Conservation (phyloP, 1,140 invertebrate genomes). For the Caenorhabditis remanei region DNA sequence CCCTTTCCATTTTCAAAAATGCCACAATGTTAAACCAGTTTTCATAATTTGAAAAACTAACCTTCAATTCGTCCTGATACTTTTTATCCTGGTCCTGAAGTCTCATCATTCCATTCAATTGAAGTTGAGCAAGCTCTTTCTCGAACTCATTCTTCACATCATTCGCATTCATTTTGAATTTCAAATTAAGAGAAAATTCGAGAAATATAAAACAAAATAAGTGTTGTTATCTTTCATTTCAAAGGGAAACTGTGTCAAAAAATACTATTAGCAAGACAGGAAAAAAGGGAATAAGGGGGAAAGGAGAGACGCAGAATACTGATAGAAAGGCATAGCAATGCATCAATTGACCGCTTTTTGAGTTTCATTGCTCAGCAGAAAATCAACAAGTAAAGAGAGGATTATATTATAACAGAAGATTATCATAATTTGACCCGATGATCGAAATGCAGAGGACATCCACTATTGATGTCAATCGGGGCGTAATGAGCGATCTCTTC, state of each 20-base stretch:
- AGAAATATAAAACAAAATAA: too few relatives aligned
- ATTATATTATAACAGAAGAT: too few relatives aligned
- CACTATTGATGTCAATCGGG: too few relatives aligned
- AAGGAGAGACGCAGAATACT: not conserved
- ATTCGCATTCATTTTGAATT: not conserved
- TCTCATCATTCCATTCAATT: not conserved
- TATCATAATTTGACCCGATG: too few relatives aligned
- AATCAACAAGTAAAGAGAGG: too few relatives aligned
- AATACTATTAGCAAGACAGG: slow-evolving; percentile 3
- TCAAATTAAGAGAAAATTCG: not conserved
- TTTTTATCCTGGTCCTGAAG: not conserved
- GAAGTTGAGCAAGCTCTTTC: not conserved
- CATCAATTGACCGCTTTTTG: not conserved
- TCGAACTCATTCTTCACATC: not conserved
- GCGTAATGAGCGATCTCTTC: too few relatives aligned
- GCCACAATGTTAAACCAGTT: not conserved
- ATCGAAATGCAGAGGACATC: too few relatives aligned
- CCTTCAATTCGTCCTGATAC: not conserved
- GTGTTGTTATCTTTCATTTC: too few relatives aligned
- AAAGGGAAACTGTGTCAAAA: not conserved
- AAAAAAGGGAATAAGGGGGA: not conserved
- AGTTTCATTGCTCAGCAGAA: too few relatives aligned
- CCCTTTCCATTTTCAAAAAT: not conserved
- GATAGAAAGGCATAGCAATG: not conserved
- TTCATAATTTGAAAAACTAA: not conserved